Evolutionary conservation across 2,888 invertebrate species (phyloP).

Genomic region (Vandiemenella viatica): DNA sequence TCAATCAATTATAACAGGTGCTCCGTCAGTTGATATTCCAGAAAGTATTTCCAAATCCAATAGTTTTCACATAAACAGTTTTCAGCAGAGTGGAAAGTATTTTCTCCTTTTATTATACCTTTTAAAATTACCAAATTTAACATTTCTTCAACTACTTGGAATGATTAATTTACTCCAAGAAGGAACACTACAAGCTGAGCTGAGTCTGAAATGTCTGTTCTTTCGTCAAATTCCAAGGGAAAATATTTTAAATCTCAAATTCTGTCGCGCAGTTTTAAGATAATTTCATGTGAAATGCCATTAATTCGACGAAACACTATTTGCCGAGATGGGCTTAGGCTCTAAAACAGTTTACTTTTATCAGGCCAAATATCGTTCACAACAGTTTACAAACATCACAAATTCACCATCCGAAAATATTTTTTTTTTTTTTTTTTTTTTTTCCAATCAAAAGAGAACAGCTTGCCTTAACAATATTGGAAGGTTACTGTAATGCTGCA

Average conservation of each 20-base stretch:
- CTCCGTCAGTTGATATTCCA: too few relatives aligned
- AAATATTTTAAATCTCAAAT: neutral
- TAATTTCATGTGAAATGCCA: neutral
- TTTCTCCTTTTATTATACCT: neutral
- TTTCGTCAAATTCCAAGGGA: neutral
- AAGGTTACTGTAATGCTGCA: neutral
- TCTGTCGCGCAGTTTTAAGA: neutral
- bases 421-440: too few relatives aligned
- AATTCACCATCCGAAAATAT: too few relatives aligned
- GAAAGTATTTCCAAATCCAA: too few relatives aligned
- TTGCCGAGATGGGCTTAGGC: neutral
- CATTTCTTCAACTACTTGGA: neutral
- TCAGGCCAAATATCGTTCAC: neutral
- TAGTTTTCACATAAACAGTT: slow-evolving; percentile 16
- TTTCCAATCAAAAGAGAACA: too few relatives aligned
- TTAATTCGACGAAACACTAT: neutral
- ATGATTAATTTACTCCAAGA: neutral
- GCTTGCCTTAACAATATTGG: too few relatives aligned
- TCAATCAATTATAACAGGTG: too few relatives aligned
- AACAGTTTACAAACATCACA: neutral
- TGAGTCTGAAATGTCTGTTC: neutral
- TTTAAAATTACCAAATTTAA: neutral
- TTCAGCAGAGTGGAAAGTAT: neutral
- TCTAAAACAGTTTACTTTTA: neutral
- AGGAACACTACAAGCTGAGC: neutral